Conservation (phyloP, 1,140 invertebrate genomes). For the Laodelphax striatellus region DNA sequence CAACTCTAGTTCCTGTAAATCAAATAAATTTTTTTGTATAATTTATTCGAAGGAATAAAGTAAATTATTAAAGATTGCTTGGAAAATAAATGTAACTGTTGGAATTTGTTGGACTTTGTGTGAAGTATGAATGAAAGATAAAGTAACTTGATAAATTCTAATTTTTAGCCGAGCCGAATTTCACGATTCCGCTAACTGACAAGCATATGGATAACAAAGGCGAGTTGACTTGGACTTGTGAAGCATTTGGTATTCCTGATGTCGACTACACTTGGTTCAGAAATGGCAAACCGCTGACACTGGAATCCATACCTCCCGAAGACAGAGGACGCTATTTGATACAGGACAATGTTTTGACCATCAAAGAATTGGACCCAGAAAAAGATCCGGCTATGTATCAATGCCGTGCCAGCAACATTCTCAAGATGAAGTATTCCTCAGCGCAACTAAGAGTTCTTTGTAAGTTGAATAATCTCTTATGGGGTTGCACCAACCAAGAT, state of each 20-base stretch:
- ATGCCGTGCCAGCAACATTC: slow-evolving; percentile 79
- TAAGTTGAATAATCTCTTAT: slow-evolving; percentile 29
- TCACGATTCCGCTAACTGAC: slow-evolving; percentile 79
- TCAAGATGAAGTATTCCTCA: slow-evolving; percentile 76
- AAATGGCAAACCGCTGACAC: slow-evolving; percentile 54
- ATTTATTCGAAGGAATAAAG: no score
- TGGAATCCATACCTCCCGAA: slow-evolving; percentile 47
- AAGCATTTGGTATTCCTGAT: slow-evolving; percentile 90
- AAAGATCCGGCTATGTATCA: slow-evolving; percentile 93
- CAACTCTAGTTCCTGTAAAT: no score
- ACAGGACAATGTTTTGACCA: slow-evolving; percentile 78
- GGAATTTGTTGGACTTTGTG: no score
- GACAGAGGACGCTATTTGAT: slow-evolving; percentile 66
- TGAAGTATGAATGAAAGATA: no score
- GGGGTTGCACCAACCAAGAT: no score
- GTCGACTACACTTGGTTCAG: slow-evolving; percentile 87
- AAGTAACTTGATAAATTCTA: slow-evolving; percentile 10
- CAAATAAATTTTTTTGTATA: no score
- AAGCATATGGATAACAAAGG: slow-evolving; percentile 79
- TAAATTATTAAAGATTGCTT: no score
- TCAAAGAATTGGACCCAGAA: slow-evolving; percentile 60
- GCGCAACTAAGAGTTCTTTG: slow-evolving; percentile 78
- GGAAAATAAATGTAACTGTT: no score
- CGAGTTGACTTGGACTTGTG: slow-evolving; percentile 84
- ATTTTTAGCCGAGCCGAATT: slow-evolving; percentile 69